phyloP scores from a whole-genome alignment of 1,140 invertebrate species.

The Schlechtendalia chinensis region DNA sequence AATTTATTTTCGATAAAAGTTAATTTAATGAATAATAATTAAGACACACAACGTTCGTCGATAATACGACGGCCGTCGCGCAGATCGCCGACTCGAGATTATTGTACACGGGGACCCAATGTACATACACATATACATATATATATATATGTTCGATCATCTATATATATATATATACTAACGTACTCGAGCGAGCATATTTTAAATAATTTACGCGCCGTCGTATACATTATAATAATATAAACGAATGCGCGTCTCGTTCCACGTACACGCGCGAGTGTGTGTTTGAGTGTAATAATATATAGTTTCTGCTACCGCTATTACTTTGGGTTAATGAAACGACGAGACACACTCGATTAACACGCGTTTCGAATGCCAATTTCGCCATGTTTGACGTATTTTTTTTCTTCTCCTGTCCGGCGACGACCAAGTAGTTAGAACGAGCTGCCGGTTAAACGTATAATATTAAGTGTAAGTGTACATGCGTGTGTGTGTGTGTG shows the following conservation, averaged over 20 bases:
- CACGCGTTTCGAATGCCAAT: background rate
- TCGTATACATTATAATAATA: background rate
- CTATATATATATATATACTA: background rate
- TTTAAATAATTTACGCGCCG: constrained; percentile 1
- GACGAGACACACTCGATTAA: background rate
- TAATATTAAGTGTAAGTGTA: background rate
- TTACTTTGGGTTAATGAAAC: constrained; percentile 17
- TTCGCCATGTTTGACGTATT: constrained; percentile 1
- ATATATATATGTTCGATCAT: background rate
- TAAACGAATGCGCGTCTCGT: background rate
- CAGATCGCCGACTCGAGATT: constrained; percentile 32
- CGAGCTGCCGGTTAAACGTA: background rate
- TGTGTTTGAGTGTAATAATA: background rate
- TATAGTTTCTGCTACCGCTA: background rate
- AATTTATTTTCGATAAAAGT: constrained; percentile 31
- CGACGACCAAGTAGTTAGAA: background rate
- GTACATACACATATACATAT: background rate
- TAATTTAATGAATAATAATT: constrained; percentile 45
- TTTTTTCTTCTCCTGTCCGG: background rate
- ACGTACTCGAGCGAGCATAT: background rate
- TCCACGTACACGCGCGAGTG: background rate
- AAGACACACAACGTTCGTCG: background rate
- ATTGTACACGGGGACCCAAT: background rate
- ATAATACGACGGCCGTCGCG: background rate
- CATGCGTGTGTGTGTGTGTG: too few species aligned